These are phyloP conservation scores for Pelobates fuscus DNA, from an alignment of 2,113 vertebrate species.

Conservation along the genomic window DNA sequence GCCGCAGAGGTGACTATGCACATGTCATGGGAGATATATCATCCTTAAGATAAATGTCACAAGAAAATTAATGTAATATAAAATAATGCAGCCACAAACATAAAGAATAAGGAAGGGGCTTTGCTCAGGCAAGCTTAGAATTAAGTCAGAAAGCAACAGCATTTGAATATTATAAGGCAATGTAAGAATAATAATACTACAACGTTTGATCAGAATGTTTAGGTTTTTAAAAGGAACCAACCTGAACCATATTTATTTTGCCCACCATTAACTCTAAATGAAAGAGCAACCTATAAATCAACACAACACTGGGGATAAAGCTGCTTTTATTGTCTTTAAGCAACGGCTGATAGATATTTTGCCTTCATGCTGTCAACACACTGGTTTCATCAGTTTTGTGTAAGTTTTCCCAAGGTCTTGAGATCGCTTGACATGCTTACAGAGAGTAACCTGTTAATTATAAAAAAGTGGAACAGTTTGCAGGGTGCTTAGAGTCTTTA, in stretches of 20 bases:
- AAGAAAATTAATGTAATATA: too few relatives aligned
- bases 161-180: neutral
- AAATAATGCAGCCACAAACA: too few relatives aligned
- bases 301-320: neutral
- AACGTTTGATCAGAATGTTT: neutral
- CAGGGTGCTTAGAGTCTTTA: conserved; percentile 43
- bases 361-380: neutral
- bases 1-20: too few relatives aligned
- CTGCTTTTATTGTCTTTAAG: neutral
- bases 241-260: neutral
- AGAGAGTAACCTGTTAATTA: conserved; percentile 42
- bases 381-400: neutral
- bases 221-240: neutral
- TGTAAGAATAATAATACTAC: neutral
- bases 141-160: too few relatives aligned
- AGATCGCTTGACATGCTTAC: conserved; percentile 14
- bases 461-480: conserved; percentile 35
- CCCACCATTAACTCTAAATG: neutral
- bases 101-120: too few relatives aligned
- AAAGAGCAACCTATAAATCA: neutral
- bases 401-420: conserved; percentile 21
- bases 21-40: too few relatives aligned
- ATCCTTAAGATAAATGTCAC: too few relatives aligned
- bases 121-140: too few relatives aligned
- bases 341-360: neutral